A percentile compares a stretch with the other conserved stretches of the same genome.
These are phyloP conservation scores for Typhlichthys eigenmanni DNA, from an alignment of 2,797 vertebrate genomes.

Conservation along the genomic window DNA sequence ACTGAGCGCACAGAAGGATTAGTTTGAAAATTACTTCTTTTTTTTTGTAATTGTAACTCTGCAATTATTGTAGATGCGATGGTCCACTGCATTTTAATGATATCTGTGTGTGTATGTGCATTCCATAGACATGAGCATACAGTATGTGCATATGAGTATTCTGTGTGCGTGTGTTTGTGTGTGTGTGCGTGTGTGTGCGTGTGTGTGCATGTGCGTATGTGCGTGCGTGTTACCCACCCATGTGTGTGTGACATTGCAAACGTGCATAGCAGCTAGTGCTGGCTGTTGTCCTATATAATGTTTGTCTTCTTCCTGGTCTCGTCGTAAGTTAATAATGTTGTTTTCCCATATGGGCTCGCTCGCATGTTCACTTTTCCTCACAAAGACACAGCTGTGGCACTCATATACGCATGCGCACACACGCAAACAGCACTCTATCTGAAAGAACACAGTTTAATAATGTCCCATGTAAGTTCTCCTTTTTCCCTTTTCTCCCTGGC, in stretches of 20 bases:
- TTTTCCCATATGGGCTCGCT: conserved; percentile 44
- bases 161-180: conserved; percentile 21
- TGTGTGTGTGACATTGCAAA: neutral
- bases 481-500: conserved; percentile 21
- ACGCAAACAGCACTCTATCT: conserved; percentile 9
- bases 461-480: conserved; percentile 13
- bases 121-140: neutral
- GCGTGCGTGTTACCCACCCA: neutral
- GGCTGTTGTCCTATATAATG: conserved; percentile 35
- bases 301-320: conserved; percentile 33
- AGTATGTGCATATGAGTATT: neutral
- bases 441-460: conserved; percentile 45
- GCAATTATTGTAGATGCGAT: no score
- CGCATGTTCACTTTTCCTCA: conserved; percentile 27
- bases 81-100: no score
- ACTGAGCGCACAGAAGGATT: conserved; percentile 11
- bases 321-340: conserved; percentile 66
- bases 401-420: conserved; percentile 18
- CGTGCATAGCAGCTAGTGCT: conserved; percentile 11
- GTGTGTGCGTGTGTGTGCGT: neutral
- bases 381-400: conserved; percentile 10
- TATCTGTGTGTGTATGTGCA: neutral
- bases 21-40: neutral
- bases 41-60: no score
- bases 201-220: conserved; percentile 2